A percentile compares a stretch with the other conserved stretches of the same genome.
These are phyloP conservation scores for Cosmopolites sordidus DNA, from an alignment of 2,888 invertebrate species.

Conservation along the genomic window DNA sequence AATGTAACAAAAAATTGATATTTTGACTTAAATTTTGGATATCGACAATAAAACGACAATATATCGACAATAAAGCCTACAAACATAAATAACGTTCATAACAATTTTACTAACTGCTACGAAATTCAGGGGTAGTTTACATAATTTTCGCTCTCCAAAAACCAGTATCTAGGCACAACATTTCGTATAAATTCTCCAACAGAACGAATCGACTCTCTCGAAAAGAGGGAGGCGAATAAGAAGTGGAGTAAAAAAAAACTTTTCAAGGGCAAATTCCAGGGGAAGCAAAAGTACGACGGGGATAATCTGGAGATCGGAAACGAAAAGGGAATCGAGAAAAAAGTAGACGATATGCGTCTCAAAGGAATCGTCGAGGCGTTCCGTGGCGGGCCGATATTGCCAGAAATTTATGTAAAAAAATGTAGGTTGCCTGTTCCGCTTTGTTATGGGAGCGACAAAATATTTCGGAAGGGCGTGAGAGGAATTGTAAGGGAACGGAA, in stretches of 20 bases:
- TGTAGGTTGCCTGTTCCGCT: constrained; percentile 10
- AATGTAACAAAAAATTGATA: too few relatives aligned
- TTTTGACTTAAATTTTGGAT: too few relatives aligned
- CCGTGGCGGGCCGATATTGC: constrained; percentile 9
- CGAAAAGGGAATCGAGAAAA: constrained; percentile 12
- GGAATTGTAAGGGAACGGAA: constrained; percentile 4
- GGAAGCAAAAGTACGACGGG: background rate
- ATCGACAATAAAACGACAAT: too few relatives aligned
- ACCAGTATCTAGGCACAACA: too few relatives aligned
- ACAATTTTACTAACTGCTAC: too few relatives aligned
- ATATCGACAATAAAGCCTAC: too few relatives aligned
- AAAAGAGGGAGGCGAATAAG: too few relatives aligned
- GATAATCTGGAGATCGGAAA: constrained; percentile 8
- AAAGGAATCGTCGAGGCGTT: constrained; percentile 5
- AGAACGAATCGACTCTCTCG: too few relatives aligned
- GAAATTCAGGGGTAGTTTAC: too few relatives aligned
- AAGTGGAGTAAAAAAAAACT: background rate
- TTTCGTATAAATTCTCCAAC: too few relatives aligned
- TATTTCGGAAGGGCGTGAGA: constrained; percentile 6
- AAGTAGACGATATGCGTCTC: constrained; percentile 11
- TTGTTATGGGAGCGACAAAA: constrained; percentile 12
- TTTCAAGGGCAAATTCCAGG: background rate
- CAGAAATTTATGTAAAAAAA: constrained; percentile 12
- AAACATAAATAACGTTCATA: too few relatives aligned
- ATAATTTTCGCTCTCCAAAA: too few relatives aligned